Evolutionary conservation across 2,888 invertebrate species (phyloP), one percentile per base, ranked within the genome.

Genomic region (Periphyllus acericola): DNA sequence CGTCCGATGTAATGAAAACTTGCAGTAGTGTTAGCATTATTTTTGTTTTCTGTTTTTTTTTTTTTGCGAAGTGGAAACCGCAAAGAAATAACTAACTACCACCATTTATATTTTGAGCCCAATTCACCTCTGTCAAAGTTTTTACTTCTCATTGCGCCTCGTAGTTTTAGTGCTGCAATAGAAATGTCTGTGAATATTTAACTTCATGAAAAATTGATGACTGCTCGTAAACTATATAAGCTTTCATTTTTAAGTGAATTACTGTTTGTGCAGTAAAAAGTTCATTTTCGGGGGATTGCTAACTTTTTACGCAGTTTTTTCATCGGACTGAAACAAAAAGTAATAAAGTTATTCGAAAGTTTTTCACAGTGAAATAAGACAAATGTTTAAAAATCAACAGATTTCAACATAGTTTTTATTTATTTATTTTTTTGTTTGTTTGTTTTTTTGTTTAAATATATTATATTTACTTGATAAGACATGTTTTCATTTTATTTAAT

Each of bases 161-260:
- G 66, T 19, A 71, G 4, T 17, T 17, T 71, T 17, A 36, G 29
- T 1, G 14, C 25, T 36, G 17, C 60, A 36, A 40, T 40, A 36
- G 19, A 40, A 80, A 80, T 66, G 4, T 80, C 29, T 36, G 29
- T 29, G 29, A 14, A 34, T 29, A 21, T 36, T 80, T 36, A 36
- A 80, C 1, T 80, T 66, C 60, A 66, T 66, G 66, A 66, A 66
- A 80, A 29, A 66, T 66, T 34, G 34, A 66, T 36, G 36, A n/a
- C 80, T 1, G 0, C n/a, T 40, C 40, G 36, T 80, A 40, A 80
- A 80, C 25, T 66, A 66, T 40, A 60, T 6, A 8, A 68, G 29
- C 3, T 66, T 60, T 66, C 32, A 19, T 80, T 80, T 60, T 36
- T 17, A 66, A 60, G n/a, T 66, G 80, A 80, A 68, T 80, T 66